Evolutionary conservation across 2,113 vertebrate species (phyloP).

Genomic region (Paratilapia polleni): DNA sequence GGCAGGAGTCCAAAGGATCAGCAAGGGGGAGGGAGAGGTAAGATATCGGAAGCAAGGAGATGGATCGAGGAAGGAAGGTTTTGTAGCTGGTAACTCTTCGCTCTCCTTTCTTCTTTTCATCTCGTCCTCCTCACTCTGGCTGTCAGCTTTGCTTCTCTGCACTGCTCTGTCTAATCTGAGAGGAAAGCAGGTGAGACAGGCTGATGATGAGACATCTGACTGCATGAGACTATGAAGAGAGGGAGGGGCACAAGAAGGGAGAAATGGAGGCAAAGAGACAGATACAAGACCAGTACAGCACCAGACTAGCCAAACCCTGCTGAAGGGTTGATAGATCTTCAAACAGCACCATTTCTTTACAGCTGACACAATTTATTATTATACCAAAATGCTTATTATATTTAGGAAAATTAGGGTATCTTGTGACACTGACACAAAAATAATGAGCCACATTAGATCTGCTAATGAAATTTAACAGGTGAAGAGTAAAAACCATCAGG

Average conservation of each 20-base stretch:
- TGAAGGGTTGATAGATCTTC: background rate
- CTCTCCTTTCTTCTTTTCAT: slow-evolving; percentile 28
- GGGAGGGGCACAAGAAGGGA: background rate
- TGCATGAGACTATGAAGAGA: background rate
- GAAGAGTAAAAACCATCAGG: too few relatives aligned
- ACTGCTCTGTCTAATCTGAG: slow-evolving; percentile 18
- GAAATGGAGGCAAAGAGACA: background rate
- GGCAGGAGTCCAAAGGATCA: slow-evolving; percentile 17
- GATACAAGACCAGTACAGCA: background rate
- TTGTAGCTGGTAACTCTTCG: slow-evolving; percentile 13
- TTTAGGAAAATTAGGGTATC: too few relatives aligned
- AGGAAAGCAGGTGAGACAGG: slow-evolving; percentile 18
- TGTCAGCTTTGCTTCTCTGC: slow-evolving; percentile 39
- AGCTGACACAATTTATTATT: too few relatives aligned
- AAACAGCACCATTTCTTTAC: too few relatives aligned
- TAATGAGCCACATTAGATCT: too few relatives aligned
- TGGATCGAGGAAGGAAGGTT: background rate
- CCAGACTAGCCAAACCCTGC: background rate
- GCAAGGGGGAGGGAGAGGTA: background rate
- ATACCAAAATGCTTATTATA: too few relatives aligned
- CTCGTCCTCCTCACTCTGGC: slow-evolving; percentile 8
- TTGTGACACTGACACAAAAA: too few relatives aligned
- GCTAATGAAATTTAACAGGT: too few relatives aligned
- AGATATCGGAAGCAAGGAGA: background rate
- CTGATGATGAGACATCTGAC: slow-evolving; percentile 47